Evolutionary conservation across 2,888 invertebrate species (phyloP).

Genomic region (Rhopalosiphum nymphaeae): DNA sequence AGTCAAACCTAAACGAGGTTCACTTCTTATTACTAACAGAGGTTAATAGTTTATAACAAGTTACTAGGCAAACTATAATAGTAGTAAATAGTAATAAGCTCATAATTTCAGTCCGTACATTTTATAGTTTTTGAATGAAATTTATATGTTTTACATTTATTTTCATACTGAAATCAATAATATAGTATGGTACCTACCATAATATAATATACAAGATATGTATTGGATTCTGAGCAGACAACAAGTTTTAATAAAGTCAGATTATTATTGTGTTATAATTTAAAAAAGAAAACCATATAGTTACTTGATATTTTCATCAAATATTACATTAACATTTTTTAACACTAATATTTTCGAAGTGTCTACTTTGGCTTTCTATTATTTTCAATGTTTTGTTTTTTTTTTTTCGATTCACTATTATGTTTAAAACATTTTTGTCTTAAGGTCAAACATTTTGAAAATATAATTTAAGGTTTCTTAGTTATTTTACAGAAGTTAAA

Average conservation of each 20-base stretch:
- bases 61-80: constrained; percentile 16
- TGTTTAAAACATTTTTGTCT: background rate
- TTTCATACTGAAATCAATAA: background rate
- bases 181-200: background rate
- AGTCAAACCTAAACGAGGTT: constrained; percentile 48
- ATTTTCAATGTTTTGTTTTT: background rate
- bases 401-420: background rate
- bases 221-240: background rate
- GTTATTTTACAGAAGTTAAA: background rate
- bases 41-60: constrained; percentile 32
- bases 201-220: background rate
- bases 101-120: background rate
- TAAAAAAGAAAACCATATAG: background rate
- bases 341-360: background rate
- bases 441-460: background rate
- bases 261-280: background rate
- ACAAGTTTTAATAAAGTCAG: background rate
- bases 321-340: background rate
- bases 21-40: constrained; percentile 36
- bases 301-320: background rate
- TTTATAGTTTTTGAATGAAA: constrained; percentile 13
- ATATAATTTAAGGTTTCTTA: background rate
- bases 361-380: background rate
- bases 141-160: background rate
- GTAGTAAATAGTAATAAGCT: background rate